Percentiles rank a stretch among this genome's conserved stretches.
Conservation (phyloP, 2,888 invertebrate species). For the Linyphia triangularis region DNA sequence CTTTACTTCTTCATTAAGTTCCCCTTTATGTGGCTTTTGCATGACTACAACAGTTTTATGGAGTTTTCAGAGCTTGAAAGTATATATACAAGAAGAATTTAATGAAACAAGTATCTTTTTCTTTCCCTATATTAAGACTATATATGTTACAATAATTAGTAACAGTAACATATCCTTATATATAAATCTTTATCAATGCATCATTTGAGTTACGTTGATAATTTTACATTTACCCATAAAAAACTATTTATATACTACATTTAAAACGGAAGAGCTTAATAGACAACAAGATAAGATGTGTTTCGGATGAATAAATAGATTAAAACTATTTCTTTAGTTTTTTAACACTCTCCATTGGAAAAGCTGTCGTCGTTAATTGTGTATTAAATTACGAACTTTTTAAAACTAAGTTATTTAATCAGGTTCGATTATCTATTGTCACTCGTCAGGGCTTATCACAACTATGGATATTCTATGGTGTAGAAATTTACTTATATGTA, state of each 20-base stretch:
- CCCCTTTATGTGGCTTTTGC: conserved; percentile 48
- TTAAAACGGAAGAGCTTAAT: neutral
- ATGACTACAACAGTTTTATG: conserved; percentile 39
- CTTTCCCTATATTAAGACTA: no score
- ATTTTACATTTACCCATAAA: neutral
- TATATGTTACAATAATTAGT: no score
- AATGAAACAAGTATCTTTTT: conserved; percentile 27
- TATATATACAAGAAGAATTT: conserved; percentile 4
- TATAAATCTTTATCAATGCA: neutral
- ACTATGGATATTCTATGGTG: no score
- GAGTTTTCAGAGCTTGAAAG: conserved; percentile 9
- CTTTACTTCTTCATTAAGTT: conserved; percentile 27
- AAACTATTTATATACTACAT: neutral
- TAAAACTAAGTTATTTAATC: no score
- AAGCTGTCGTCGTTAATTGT: no score
- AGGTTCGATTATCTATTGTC: no score
- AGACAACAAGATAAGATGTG: neutral
- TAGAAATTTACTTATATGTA: no score
- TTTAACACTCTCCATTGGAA: no score
- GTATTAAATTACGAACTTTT: no score
- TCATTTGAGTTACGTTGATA: neutral
- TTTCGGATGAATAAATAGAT: neutral
- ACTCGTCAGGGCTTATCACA: no score
- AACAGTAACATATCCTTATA: neutral
- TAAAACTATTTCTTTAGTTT: no score